Percentiles rank a stretch among this genome's conserved stretches.
These are phyloP conservation scores for Cotesia vestalis DNA, from an alignment of 1,140 invertebrate species.

Conservation along the genomic window DNA sequence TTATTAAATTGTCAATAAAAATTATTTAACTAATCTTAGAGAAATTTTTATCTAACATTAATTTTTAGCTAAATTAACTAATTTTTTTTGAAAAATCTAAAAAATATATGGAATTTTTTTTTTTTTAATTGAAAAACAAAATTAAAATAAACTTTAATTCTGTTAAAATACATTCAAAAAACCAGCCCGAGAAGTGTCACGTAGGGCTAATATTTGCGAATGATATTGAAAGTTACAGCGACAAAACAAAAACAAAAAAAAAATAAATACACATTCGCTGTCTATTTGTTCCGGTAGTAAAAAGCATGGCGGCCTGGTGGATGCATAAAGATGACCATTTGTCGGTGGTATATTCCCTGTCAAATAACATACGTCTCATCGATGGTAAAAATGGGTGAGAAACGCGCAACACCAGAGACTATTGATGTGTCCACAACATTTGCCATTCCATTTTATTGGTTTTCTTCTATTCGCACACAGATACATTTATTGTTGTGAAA, in stretches of 20 bases:
- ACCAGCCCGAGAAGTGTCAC: too few species aligned
- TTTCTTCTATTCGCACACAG: background rate
- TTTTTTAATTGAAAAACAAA: too few species aligned
- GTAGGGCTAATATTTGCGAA: constrained; percentile 51
- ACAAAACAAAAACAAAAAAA: background rate
- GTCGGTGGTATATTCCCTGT: constrained; percentile 20
- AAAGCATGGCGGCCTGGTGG: constrained; percentile 41
- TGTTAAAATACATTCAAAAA: too few species aligned
- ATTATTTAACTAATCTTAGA: too few species aligned
- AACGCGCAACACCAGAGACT: constrained; percentile 26
- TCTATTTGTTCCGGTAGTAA: constrained; percentile 7
- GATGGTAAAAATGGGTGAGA: constrained; percentile 44
- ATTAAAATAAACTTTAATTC: too few species aligned
- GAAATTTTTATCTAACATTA: too few species aligned
- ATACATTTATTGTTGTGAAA: too few species aligned
- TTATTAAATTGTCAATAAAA: too few species aligned
- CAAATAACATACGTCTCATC: constrained; percentile 29
- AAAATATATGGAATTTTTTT: too few species aligned
- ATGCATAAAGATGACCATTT: constrained; percentile 56
- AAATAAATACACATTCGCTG: background rate
- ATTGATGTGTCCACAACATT: constrained; percentile 26
- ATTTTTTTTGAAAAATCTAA: too few species aligned
- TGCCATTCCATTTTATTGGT: too few species aligned
- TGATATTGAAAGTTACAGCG: constrained; percentile 27
- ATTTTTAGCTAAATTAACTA: too few species aligned